Conservation (phyloP, 2,113 vertebrate genomes). For the Phoxinus phoxinus region DNA sequence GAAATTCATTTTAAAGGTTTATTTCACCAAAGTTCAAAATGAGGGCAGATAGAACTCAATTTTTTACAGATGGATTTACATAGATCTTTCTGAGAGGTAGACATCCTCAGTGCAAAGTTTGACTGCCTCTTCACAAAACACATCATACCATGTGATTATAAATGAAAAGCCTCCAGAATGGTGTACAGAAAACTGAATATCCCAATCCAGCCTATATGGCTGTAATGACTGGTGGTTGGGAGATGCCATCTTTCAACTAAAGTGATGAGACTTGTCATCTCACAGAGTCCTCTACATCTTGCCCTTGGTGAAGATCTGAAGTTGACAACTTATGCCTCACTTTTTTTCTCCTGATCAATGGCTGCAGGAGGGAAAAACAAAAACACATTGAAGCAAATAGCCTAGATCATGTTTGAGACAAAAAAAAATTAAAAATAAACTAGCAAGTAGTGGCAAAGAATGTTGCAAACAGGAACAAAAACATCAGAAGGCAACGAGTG, state of each 20-base stretch:
- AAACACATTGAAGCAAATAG: neutral
- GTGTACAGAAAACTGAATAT: neutral
- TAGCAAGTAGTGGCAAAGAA: neutral
- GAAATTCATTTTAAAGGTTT: neutral
- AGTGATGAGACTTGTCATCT: neutral
- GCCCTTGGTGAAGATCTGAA: neutral
- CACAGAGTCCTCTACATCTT: neutral
- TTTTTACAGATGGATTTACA: neutral
- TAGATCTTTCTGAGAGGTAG: neutral
- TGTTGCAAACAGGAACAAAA: neutral
- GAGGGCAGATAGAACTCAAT: neutral
- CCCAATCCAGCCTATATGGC: neutral
- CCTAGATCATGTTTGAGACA: neutral
- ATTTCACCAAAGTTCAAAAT: constrained; percentile 26
- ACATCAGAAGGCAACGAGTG: neutral
- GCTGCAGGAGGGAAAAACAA: neutral
- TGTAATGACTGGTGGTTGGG: neutral
- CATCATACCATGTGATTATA: neutral
- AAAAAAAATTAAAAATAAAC: too few relatives aligned
- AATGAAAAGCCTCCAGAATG: neutral
- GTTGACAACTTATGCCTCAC: neutral
- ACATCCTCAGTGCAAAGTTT: neutral
- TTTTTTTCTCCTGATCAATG: constrained; percentile 59
- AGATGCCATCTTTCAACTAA: neutral
- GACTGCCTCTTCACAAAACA: neutral